Evolutionary conservation across 37 sponge, comb jelly and placozoan genomes (phyloP), one percentile per base, ranked within the genome.

Genomic region (Hormiphora californensis): DNA sequence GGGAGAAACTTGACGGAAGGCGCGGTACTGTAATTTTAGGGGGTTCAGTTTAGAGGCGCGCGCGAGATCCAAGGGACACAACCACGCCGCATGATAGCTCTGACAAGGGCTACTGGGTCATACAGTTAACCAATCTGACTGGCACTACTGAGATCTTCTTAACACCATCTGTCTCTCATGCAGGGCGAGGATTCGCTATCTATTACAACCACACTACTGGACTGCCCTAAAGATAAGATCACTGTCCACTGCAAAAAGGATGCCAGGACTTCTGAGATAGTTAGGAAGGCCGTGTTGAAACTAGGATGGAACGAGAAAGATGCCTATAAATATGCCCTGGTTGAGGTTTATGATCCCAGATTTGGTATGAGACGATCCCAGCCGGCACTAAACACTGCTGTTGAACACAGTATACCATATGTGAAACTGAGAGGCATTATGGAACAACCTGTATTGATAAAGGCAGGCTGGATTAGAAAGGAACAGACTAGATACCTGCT

Each of bases 281-380:
- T 73, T 43, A 73, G 43, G 44, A 73, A 73, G 23, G 38, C 43
- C 7, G 9, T 73, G 25, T 7, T 11, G 5, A 73, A 73, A 73
- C 35, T 73, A 43, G 81, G 81, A 39, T 30, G 40, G 1, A 25
- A 43, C n/a, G 61, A 57, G 23, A 25, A 57, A 15, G 61, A 57
- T 57, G n/a, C 61, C 38, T 65, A 31, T 25, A 73, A 46, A 73
- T 73, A 73, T 46, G 81, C 81, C 15, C 35, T 73, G 46, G 81
- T 73, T 4, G 81, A 73, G 43, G 81, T 73, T 43, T 73, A 43
- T 40, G 81, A 73, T 46, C 39, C 81, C 22, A 22, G 28, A 3
- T n/a, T 28, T 9, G 35, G 28, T 8, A 39, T 73, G 36, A 40
- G 44, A 7, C 35, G 81, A 33, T 73, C 81, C 44, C 81, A 73